Evolutionary conservation across 2,113 vertebrate genomes (phyloP).

Genomic region (Tyto alba): DNA sequence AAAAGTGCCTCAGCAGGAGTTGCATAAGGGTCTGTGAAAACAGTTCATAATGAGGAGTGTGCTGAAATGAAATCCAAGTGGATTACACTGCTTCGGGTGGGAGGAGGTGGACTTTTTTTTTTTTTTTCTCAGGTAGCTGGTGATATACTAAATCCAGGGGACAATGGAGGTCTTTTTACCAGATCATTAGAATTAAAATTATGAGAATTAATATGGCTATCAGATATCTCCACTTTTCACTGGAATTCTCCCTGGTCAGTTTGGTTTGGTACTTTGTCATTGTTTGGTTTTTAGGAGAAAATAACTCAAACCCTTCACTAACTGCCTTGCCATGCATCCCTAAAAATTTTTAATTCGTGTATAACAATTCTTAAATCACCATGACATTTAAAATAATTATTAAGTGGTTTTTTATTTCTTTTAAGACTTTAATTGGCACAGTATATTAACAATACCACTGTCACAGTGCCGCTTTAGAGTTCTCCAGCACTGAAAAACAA

Average conservation of each 20-base stretch:
- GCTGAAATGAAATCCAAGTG: background rate
- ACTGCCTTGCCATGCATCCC: background rate
- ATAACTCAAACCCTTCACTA: background rate
- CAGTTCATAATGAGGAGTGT: background rate
- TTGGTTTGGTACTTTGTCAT: background rate
- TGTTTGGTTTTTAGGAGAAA: background rate
- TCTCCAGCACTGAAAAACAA: background rate
- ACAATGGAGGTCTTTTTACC: background rate
- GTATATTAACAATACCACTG: conserved; percentile 35
- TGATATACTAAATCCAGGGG: background rate
- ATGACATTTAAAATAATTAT: conserved; percentile 58
- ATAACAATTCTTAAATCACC: conserved; percentile 56
- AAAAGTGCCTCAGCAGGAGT: background rate
- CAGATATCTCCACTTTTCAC: background rate
- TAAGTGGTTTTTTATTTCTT: conserved; percentile 63
- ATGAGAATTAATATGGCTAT: background rate
- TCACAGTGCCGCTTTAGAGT: background rate
- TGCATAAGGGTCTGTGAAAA: background rate
- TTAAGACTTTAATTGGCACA: conserved; percentile 59
- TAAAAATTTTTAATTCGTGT: conserved; percentile 46
- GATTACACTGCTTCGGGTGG: background rate
- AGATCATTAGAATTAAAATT: background rate
- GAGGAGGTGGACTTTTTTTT: background rate
- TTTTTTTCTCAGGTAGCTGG: background rate
- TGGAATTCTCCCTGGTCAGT: conserved; percentile 25